phyloP scores from a whole-genome alignment of 2,888 invertebrate species.

The Tanypteryx hageni region DNA sequence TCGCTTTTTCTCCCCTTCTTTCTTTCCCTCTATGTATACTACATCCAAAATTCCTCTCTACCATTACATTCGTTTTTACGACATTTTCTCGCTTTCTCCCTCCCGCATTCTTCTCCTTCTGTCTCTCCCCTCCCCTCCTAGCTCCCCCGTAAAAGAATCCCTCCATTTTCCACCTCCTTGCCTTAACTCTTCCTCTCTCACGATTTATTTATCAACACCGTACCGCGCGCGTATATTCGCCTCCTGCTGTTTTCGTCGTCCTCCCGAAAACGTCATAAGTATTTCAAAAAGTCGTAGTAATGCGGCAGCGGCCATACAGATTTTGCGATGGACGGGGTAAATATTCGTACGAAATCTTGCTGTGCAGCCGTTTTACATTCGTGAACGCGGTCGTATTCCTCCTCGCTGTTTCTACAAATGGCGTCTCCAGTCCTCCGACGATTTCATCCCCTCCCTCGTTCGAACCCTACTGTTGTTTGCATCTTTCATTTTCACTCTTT shows the following conservation, averaged over 20 bases:
- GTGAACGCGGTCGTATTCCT: constrained; percentile 23
- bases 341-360: constrained; percentile 51
- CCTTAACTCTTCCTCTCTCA: background rate
- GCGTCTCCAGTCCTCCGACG: no score
- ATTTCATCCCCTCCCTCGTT: no score
- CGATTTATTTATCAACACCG: constrained; percentile 11
- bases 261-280: constrained; percentile 52
- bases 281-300: constrained; percentile 55
- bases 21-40: background rate
- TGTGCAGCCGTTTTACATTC: constrained; percentile 56
- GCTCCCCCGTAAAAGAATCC: background rate
- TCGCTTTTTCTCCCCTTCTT: background rate
- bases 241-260: constrained; percentile 9
- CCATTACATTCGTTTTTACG: background rate
- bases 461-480: no score
- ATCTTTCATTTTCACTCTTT: no score
- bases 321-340: constrained; percentile 27
- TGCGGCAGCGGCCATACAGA: constrained; percentile 54
- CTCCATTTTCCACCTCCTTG: background rate
- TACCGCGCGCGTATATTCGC: background rate
- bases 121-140: background rate
- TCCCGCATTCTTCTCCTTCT: background rate
- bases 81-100: background rate
- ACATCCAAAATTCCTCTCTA: background rate
- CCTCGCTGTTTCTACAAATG: background rate